Evolutionary conservation across 1,140 invertebrate species (phyloP).

Genomic region (Panulirus ornatus): DNA sequence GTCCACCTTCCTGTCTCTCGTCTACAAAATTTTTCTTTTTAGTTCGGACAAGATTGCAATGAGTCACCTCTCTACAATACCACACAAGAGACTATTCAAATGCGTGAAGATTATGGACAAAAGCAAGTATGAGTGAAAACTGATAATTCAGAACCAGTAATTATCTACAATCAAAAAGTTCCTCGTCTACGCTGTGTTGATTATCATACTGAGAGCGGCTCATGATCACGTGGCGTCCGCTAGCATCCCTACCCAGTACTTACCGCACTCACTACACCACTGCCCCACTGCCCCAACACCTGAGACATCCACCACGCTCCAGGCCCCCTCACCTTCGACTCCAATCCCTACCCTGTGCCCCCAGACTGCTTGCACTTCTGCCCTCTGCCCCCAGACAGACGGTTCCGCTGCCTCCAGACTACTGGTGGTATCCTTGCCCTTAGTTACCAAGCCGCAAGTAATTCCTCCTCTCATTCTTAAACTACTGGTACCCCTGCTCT

Average conservation of each 20-base stretch:
- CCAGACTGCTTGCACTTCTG: too few relatives aligned
- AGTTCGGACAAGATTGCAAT: conserved; percentile 11
- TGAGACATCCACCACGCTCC: conserved; percentile 12
- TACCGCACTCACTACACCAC: neutral
- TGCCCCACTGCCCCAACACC: neutral
- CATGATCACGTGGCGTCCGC: neutral
- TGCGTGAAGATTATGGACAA: neutral
- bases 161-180: too few relatives aligned
- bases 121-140: too few relatives aligned
- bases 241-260: neutral
- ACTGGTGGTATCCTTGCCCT: too few relatives aligned
- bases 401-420: too few relatives aligned
- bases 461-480: too few relatives aligned
- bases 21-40: conserved; percentile 19
- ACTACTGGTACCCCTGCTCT: too few relatives aligned
- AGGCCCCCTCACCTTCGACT: conserved; percentile 16
- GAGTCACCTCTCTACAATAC: neutral
- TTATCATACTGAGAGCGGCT: neutral
- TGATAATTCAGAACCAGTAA: too few relatives aligned
- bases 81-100: too few relatives aligned
- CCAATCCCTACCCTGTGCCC: neutral
- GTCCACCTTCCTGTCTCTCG: conserved; percentile 24
- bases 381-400: too few relatives aligned
- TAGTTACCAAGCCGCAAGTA: too few relatives aligned
- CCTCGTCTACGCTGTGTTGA: too few relatives aligned